Conservation (phyloP, 2,888 invertebrate genomes). For the Mycalesis mineus region DNA sequence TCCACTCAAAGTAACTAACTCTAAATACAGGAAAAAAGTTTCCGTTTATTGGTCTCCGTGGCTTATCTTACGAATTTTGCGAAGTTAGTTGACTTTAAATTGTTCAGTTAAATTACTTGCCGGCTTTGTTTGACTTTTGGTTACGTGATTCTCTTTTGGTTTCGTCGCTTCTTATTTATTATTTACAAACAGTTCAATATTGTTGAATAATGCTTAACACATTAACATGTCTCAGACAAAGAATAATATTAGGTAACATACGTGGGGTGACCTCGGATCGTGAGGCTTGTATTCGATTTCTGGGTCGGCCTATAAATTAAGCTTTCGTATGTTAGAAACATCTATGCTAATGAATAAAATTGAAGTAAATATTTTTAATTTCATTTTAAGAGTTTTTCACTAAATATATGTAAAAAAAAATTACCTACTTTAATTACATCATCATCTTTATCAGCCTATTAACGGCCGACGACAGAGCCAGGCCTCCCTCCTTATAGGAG, state of each 20-base stretch:
- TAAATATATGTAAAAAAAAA: too few species aligned
- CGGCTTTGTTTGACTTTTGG: not conserved
- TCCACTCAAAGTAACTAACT: not conserved
- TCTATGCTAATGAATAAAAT: too few species aligned
- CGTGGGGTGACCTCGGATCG: too few species aligned
- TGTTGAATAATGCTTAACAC: not conserved
- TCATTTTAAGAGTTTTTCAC: too few species aligned
- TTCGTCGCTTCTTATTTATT: not conserved
- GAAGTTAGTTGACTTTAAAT: not conserved
- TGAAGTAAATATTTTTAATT: too few species aligned
- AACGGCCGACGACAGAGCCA: too few species aligned
- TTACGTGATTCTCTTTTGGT: not conserved
- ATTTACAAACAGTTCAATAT: not conserved
- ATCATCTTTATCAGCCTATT: too few species aligned
- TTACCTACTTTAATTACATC: too few species aligned
- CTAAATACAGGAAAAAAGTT: not conserved
- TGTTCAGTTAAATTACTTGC: not conserved
- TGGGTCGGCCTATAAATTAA: too few species aligned
- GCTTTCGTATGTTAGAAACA: too few species aligned
- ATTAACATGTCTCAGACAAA: slow-evolving; percentile 9
- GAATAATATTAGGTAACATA: not conserved
- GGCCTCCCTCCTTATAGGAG: too few species aligned
- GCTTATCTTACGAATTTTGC: not conserved
- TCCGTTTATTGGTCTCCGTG: not conserved
- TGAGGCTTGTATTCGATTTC: too few species aligned